Evolutionary conservation across 2,888 invertebrate species (phyloP), one percentile per base, ranked within the genome.

Genomic region (Homarus gammarus): DNA sequence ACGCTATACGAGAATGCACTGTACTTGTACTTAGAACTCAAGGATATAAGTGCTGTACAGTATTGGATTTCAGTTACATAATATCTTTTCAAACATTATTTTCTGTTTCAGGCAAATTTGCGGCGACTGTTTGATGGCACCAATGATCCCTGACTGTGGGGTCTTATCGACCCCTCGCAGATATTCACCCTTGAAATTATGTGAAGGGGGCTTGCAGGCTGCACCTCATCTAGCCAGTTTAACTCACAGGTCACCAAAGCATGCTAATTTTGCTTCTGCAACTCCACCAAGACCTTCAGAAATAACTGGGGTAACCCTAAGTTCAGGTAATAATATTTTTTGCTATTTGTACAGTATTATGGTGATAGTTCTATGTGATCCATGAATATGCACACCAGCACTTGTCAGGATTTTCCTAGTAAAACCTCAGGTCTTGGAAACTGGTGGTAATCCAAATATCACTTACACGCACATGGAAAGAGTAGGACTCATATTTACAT

Each of bases 61-160:
- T n/a, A n/a, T 15, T 64, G 64, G 18, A 31, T 2, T 2, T 2
- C 2, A 8, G n/a, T n/a, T 64, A 64, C 2, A 64, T 15, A 64
- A 3, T 10, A 27, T 64, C 18, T 6, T 1, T 6, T 73, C 12
- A 31, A 73, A 73, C 33, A 73, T 6, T 8, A 27, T 36, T 73
- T 38, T 73, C 12, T 40, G 10, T 73, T 40, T 73, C 38, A 40
- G n/a, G n/a, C 44, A 10, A n/a, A 31, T 3, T 22, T n/a, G 1
- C 12, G 12, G 18, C 31, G 18, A 12, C 82, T 27, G 15, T 27
- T 27, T 64, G 27, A 68, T 83, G 49, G 27, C 31, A 49, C 81
- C 82, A 6, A 68, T 87, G 77, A 36, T 77, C 33, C 87, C 87
- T 33, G 87, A 87, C 49, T 87, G 87, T 44, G 87, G 83, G n/a